A percentile compares a stretch with the other conserved stretches of the same genome.
Evolutionary conservation across 2,113 vertebrate genomes (phyloP).

Genomic region (Bagarius yarrelli): DNA sequence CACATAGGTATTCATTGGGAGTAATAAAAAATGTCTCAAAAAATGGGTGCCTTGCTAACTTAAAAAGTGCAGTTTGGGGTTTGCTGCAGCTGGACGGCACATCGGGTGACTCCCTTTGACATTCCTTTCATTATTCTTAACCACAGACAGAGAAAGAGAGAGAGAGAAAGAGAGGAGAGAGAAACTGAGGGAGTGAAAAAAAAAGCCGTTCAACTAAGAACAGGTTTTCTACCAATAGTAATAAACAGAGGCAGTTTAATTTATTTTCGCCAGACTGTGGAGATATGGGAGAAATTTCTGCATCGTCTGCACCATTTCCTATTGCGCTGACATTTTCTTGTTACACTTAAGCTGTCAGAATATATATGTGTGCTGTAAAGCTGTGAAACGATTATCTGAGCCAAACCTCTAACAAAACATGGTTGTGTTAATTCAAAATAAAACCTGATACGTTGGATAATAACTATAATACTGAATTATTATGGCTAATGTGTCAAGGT

Average conservation of each 20-base stretch:
- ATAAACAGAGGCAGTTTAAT: conserved; percentile 3
- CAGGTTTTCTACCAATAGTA: conserved; percentile 12
- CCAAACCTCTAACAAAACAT: conserved; percentile 20
- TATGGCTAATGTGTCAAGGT: conserved; percentile 9
- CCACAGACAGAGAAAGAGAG: conserved; percentile 31
- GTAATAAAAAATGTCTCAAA: conserved; percentile 39
- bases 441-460: conserved; percentile 19
- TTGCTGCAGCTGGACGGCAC: conserved; percentile 38
- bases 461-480: conserved; percentile 6
- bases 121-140: conserved; percentile 51
- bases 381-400: conserved; percentile 14
- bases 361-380: conserved; percentile 11
- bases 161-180: neutral
- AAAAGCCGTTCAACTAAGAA: conserved; percentile 2
- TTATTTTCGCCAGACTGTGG: neutral
- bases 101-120: conserved; percentile 50
- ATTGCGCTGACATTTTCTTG: neutral
- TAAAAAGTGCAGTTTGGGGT: conserved; percentile 33
- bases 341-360: conserved; percentile 20
- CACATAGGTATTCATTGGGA: conserved; percentile 54
- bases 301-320: neutral
- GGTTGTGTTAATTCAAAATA: conserved; percentile 17
- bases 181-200: neutral
- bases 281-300: conserved; percentile 17
- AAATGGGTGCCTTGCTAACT: conserved; percentile 25